Evolutionary conservation across 2,113 vertebrate species (phyloP).

Genomic region (Marmota monax): DNA sequence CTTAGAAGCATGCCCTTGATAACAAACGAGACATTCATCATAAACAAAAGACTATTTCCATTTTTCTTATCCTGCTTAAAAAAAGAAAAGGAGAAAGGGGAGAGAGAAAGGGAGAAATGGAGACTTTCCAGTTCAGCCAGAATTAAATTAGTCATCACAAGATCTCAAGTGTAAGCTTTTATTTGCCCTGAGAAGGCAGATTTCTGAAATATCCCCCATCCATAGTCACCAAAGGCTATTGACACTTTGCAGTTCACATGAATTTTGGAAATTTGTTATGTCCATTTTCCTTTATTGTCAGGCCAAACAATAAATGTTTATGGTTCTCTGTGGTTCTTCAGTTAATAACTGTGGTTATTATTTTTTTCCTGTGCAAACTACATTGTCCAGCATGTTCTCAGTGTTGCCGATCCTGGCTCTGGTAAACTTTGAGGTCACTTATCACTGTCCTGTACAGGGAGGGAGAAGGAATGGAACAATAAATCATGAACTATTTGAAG

Average conservation of each 20-base stretch:
- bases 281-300: conserved; percentile 50
- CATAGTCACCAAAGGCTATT: background rate
- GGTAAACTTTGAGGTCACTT: background rate
- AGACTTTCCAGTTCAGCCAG: conserved; percentile 45
- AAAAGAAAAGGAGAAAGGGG: background rate
- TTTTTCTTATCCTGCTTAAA: conserved; percentile 42
- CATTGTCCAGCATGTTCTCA: background rate
- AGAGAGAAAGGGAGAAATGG: background rate
- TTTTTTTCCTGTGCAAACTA: background rate
- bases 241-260: background rate
- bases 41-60: conserved; percentile 68
- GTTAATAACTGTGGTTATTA: background rate
- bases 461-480: background rate
- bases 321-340: background rate
- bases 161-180: background rate
- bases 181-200: background rate
- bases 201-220: conserved; percentile 18
- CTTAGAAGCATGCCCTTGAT: conserved; percentile 81
- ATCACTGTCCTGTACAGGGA: background rate
- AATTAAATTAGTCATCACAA: conserved; percentile 5
- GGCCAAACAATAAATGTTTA: conserved; percentile 48
- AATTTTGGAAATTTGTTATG: conserved; percentile 30
- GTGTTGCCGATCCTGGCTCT: background rate
- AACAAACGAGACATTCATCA: conserved; percentile 82
- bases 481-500: background rate